A percentile compares a stretch with the other conserved stretches of the same genome.
These are phyloP conservation scores for Neogobius melanostomus DNA, from an alignment of 2,113 vertebrate species.

Conservation along the genomic window DNA sequence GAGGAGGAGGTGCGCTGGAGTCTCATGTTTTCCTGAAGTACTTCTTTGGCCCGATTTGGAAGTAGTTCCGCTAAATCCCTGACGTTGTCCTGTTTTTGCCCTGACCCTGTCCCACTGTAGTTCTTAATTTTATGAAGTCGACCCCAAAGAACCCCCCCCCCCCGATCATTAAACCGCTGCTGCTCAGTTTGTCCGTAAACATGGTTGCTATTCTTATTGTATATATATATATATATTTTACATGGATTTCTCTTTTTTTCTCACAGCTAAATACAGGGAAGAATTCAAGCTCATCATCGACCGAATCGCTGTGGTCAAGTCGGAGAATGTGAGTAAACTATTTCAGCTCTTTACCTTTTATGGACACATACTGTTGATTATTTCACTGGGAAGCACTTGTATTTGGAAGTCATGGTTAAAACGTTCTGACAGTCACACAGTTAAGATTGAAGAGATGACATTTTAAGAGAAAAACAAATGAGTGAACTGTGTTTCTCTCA, in stretches of 20 bases:
- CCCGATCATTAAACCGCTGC: neutral
- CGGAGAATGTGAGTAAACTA: slow-evolving; percentile 77
- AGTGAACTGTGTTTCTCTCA: slow-evolving; percentile 12
- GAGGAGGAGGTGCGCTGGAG: too few relatives aligned
- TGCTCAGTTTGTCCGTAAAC: neutral
- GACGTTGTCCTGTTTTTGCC: too few relatives aligned
- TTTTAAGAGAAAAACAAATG: neutral
- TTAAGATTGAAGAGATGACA: neutral
- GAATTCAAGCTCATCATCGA: slow-evolving; percentile 81
- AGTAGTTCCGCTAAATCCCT: too few relatives aligned
- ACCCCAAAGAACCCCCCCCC: too few relatives aligned
- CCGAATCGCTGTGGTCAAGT: slow-evolving; percentile 78
- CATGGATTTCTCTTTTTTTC: slow-evolving; percentile 14
- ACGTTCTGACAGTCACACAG: neutral
- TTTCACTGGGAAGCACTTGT: neutral
- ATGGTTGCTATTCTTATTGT: slow-evolving; percentile 10
- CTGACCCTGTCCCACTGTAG: too few relatives aligned
- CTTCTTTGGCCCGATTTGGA: too few relatives aligned
- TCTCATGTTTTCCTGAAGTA: too few relatives aligned
- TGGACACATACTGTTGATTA: slow-evolving; percentile 15
- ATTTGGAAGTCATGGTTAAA: neutral
- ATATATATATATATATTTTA: neutral
- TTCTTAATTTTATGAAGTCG: too few relatives aligned
- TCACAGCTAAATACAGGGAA: slow-evolving; percentile 80
- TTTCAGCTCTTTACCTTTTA: slow-evolving; percentile 38